phyloP scores from a whole-genome alignment of 2,797 vertebrate species.

The Heterohyrax brucei region DNA sequence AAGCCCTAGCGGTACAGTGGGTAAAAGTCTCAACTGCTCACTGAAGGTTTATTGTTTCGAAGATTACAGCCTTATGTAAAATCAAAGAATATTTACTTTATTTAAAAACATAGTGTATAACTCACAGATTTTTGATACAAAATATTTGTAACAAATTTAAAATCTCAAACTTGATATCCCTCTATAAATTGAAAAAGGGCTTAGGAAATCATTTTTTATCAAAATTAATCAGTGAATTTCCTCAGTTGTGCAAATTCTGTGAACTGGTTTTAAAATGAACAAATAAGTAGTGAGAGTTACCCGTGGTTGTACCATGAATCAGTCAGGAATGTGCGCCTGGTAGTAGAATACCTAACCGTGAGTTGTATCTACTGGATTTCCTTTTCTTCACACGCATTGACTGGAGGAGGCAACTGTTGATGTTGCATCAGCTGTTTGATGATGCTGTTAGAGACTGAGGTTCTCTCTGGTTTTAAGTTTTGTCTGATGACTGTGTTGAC shows the following conservation, averaged over 20 bases:
- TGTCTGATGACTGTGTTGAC: not conserved
- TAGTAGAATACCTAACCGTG: not conserved
- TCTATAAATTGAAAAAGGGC: not conserved
- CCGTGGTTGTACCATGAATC: not conserved
- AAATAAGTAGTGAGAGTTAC: not conserved
- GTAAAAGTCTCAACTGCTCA: no score
- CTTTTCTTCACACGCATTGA: not conserved
- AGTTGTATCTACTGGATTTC: conserved; percentile 37
- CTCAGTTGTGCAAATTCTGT: not conserved
- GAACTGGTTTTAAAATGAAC: conserved; percentile 19
- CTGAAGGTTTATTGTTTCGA: no score
- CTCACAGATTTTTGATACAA: not conserved
- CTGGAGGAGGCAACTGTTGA: not conserved
- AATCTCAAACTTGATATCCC: not conserved
- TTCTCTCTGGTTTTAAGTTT: not conserved
- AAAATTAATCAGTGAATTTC: not conserved
- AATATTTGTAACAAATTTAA: conserved; percentile 49
- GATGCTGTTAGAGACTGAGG: not conserved
- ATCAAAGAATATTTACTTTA: not conserved
- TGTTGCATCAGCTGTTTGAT: not conserved
- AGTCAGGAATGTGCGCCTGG: not conserved
- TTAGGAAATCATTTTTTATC: conserved; percentile 30
- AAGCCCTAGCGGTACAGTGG: no score
- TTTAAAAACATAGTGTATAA: not conserved
- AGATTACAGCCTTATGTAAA: not conserved